Percentiles rank a stretch among this genome's conserved stretches.
Evolutionary conservation across 2,888 invertebrate genomes (phyloP).

Genomic region (Drosophila subsilvestris): DNA sequence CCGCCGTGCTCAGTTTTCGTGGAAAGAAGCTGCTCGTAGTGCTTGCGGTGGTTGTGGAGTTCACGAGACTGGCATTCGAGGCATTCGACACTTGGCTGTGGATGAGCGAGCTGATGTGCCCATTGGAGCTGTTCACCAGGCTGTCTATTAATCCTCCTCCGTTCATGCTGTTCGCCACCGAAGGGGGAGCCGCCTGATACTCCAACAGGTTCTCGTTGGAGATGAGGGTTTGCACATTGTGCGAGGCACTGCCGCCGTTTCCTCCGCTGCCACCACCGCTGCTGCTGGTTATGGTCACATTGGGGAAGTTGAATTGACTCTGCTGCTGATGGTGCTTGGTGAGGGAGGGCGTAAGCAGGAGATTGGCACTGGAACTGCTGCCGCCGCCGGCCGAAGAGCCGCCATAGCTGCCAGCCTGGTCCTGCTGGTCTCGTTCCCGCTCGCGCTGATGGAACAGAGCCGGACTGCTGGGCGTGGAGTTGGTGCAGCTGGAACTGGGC

Average conservation of each 20-base stretch:
- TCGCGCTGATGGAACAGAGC: constrained; percentile 86
- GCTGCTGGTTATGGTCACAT: constrained; percentile 81
- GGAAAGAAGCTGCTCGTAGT: constrained; percentile 81
- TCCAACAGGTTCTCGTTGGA: constrained; percentile 66
- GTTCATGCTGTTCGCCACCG: constrained; percentile 19
- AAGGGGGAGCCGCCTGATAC: constrained; percentile 6
- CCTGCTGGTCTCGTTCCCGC: constrained; percentile 66
- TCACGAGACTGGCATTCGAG: constrained; percentile 47
- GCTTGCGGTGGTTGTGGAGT: constrained; percentile 54
- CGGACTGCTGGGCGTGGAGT: constrained; percentile 97
- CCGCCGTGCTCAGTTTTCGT: constrained; percentile 85
- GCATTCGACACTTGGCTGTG: constrained; percentile 60
- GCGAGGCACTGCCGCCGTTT: constrained; percentile 2
- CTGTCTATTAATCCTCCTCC: constrained; percentile 28
- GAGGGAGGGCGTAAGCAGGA: constrained; percentile 55
- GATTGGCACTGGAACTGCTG: constrained; percentile 73
- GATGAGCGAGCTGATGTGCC: constrained; percentile 51
- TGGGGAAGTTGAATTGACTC: constrained; percentile 84
- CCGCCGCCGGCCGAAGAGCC: constrained; percentile 63
- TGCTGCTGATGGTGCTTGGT: constrained; percentile 55
- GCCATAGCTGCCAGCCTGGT: constrained; percentile 75
- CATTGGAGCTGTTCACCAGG: constrained; percentile 48
- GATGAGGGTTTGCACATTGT: constrained; percentile 73
- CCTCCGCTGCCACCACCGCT: constrained; percentile 13
- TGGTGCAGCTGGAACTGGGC: constrained; percentile 97